A percentile compares a stretch with the other conserved stretches of the same genome.
phyloP scores from a whole-genome alignment of 2,888 invertebrate species.

The Eledona agricola region DNA sequence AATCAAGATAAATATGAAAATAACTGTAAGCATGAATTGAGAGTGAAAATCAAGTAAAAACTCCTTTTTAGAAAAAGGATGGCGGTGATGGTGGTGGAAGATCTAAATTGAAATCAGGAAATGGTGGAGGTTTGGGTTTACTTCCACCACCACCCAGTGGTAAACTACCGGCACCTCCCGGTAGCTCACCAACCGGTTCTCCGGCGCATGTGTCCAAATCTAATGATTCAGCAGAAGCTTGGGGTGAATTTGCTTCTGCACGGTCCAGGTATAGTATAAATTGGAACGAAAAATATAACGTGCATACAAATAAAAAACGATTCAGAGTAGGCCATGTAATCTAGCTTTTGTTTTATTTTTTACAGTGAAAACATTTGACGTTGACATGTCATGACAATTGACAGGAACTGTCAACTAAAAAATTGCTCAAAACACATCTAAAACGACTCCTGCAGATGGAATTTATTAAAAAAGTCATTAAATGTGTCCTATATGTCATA shows the following conservation, averaged over 20 bases:
- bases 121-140: constrained; percentile 63
- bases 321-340: no score
- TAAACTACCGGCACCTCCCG: constrained; percentile 80
- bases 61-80: constrained; percentile 81
- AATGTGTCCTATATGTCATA: no score
- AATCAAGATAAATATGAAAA: constrained; percentile 98
- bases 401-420: no score
- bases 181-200: constrained; percentile 80
- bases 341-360: no score
- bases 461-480: no score
- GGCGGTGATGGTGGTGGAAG: constrained; percentile 77
- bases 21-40: constrained; percentile 72
- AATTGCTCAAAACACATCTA: no score
- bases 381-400: no score
- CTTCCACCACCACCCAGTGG: constrained; percentile 87
- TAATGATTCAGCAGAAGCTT: constrained; percentile 65
- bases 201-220: constrained; percentile 67
- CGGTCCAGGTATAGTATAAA: constrained; percentile 47
- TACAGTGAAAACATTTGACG: no score
- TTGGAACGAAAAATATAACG: no score
- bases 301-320: no score
- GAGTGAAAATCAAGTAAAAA: constrained; percentile 7
- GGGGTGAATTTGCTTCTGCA: constrained; percentile 84
- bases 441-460: no score
- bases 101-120: constrained; percentile 68